phyloP scores from a whole-genome alignment of 2,888 invertebrate species.

The Mactromeris polynyma region DNA sequence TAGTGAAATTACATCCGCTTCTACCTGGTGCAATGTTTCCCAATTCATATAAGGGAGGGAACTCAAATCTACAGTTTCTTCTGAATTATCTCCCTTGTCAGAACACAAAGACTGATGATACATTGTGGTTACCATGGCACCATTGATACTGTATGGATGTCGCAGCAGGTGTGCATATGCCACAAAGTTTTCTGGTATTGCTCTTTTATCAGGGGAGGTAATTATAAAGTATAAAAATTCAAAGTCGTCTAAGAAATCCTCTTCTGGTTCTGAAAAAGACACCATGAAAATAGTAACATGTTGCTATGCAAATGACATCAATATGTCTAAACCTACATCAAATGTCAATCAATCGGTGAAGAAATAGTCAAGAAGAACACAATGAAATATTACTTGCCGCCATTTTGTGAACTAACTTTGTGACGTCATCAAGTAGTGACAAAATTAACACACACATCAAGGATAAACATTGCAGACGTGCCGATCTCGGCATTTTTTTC shows the following conservation, averaged over 20 bases:
- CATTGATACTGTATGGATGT: slow-evolving; percentile 70
- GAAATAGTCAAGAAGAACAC: no score
- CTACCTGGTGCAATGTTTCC: slow-evolving; percentile 55
- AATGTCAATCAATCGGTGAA: no score
- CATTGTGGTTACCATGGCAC: slow-evolving; percentile 58
- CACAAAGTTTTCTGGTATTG: slow-evolving; percentile 51
- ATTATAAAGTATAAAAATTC: slow-evolving; percentile 74
- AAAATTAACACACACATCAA: no score
- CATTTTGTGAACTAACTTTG: no score
- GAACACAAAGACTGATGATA: slow-evolving; percentile 42
- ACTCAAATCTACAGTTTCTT: slow-evolving; percentile 45
- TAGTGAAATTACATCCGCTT: slow-evolving; percentile 46
- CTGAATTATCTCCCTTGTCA: slow-evolving; percentile 12
- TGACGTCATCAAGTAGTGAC: no score
- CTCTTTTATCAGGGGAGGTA: slow-evolving; percentile 64
- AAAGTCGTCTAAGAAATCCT: slow-evolving; percentile 69
- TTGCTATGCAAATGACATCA: no score
- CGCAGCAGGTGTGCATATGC: slow-evolving; percentile 63
- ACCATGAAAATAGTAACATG: not conserved
- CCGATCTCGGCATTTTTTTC: no score
- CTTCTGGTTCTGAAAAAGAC: slow-evolving; percentile 75
- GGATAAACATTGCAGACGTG: no score
- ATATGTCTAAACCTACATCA: no score
- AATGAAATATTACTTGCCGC: no score
- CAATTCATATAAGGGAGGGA: slow-evolving; percentile 52